These are phyloP conservation scores for Hemiscyllium ocellatum DNA, from an alignment of 2,113 vertebrate species.

Conservation along the genomic window DNA sequence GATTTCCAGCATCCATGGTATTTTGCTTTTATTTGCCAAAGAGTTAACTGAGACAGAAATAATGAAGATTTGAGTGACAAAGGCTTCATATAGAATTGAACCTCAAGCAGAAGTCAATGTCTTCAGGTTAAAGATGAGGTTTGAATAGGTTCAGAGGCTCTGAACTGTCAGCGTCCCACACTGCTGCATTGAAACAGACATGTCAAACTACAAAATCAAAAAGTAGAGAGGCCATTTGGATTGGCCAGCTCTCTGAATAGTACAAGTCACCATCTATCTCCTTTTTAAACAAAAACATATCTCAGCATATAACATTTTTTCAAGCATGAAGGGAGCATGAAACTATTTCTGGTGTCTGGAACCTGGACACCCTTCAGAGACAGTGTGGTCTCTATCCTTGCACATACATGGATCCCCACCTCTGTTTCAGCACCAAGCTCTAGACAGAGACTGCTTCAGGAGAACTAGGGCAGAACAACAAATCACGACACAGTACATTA, in stretches of 20 bases:
- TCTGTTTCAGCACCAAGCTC: not conserved
- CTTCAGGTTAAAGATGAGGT: not conserved
- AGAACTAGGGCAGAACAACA: not conserved
- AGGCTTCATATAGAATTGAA: not conserved
- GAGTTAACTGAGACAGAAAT: not conserved
- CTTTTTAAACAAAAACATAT: not conserved
- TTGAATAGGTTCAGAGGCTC: not conserved
- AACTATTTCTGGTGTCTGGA: not conserved
- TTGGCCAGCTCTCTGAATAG: not conserved
- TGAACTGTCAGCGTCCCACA: not conserved
- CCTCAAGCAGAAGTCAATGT: not conserved
- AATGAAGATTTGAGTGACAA: not conserved
- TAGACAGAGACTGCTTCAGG: not conserved
- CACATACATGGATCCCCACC: too few species aligned
- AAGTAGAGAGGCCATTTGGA: not conserved
- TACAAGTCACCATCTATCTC: too few species aligned
- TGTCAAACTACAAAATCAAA: not conserved
- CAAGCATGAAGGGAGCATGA: not conserved
- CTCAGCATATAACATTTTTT: not conserved
- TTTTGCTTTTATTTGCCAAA: not conserved
- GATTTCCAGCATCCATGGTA: too few species aligned
- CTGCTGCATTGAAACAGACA: not conserved
- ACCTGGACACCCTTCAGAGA: not conserved
- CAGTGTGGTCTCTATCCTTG: not conserved
- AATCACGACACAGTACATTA: not conserved